Conservation (phyloP, 1,140 invertebrate species). For the Scaptomyza graminum region DNA sequence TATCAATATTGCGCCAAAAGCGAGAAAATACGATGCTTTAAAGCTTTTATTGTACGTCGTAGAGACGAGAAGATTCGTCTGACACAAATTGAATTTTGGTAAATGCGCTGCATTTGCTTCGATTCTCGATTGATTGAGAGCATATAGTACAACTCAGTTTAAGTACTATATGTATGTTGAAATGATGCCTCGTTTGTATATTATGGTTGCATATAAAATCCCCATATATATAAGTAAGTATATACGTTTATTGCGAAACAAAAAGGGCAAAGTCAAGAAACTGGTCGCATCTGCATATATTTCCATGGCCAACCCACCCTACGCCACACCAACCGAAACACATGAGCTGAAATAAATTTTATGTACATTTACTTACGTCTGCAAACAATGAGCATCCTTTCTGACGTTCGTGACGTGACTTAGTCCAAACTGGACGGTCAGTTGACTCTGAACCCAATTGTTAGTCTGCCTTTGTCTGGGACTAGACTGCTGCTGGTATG, state of each 20-base stretch:
- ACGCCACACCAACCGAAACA: not conserved
- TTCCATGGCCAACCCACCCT: slow-evolving; percentile 33
- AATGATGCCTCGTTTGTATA: slow-evolving; percentile 46
- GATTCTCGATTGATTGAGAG: slow-evolving; percentile 61
- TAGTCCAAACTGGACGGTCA: slow-evolving; percentile 55
- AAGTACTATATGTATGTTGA: slow-evolving; percentile 21
- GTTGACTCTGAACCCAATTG: slow-evolving; percentile 32
- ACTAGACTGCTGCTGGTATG: not conserved
- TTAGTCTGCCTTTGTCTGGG: slow-evolving; percentile 60
- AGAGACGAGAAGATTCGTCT: slow-evolving; percentile 29
- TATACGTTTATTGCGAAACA: slow-evolving; percentile 76
- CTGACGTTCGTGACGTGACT: slow-evolving; percentile 67
- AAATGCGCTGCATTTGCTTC: slow-evolving; percentile 67
- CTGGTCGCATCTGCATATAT: slow-evolving; percentile 75
- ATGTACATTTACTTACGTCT: slow-evolving; percentile 81
- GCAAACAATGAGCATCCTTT: slow-evolving; percentile 70
- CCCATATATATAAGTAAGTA: slow-evolving; percentile 35
- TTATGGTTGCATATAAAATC: slow-evolving; percentile 58
- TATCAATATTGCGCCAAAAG: slow-evolving; percentile 21
- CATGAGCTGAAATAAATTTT: slow-evolving; percentile 74
- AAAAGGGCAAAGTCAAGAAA: slow-evolving; percentile 68
- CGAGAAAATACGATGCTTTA: slow-evolving; percentile 37
- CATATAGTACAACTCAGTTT: slow-evolving; percentile 17
- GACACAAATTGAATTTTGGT: slow-evolving; percentile 59
- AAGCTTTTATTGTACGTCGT: slow-evolving; percentile 26